Base-by-base conservation (phyloP, 2,888 invertebrate genomes). In the Drosophila mimetica region DNA sequence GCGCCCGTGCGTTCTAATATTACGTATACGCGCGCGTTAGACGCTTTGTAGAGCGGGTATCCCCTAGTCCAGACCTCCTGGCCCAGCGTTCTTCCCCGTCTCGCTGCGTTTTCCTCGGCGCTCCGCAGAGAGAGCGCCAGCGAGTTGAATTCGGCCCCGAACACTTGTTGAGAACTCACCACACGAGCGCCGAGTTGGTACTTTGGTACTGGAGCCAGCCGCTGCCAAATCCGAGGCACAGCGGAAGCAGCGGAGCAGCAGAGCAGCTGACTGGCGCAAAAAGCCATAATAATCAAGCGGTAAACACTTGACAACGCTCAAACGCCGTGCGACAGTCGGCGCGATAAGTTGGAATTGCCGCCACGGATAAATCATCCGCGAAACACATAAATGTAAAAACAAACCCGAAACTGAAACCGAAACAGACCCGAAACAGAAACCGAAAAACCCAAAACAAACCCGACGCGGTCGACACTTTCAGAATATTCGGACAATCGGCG, bases 161-260 rank as follows among this genome's bases (percentile, higher is more conserved):
- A 83, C 81, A 82, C 88, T 87, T 85, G 86, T 85, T 86, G 79
- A 48, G 74, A 82, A 87, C 83, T 79, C 88, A 82, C 82, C 82
- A 88, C 88, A 71, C 39, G 18, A 9, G 39, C 39, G 39, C 11
- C 11, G 51, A 9, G 52, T 16, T 13, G 41, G 32, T 46, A 4
- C 30, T 11, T 28, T 65, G 22, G 58, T 42, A 44, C 39, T 39
- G 30, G 37, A 46, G 28, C 55, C 53, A 47, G 22, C 20, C 48
- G 53, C 53, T 48, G 51, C 42, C 39, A 61, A 63, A 39, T 41
- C 28, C 72, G 32, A 42, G 52, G 39, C 44, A 39, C 50, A 58
- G 71, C 51, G 60, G 44, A 86, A 65, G 60, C 60, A 44, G 37
- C 14, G 16, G 18, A 55, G 48, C 46, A 5, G 52, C 20, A 32